Conservation (phyloP, 1,140 invertebrate species). For the Drosophila fuyamai region DNA sequence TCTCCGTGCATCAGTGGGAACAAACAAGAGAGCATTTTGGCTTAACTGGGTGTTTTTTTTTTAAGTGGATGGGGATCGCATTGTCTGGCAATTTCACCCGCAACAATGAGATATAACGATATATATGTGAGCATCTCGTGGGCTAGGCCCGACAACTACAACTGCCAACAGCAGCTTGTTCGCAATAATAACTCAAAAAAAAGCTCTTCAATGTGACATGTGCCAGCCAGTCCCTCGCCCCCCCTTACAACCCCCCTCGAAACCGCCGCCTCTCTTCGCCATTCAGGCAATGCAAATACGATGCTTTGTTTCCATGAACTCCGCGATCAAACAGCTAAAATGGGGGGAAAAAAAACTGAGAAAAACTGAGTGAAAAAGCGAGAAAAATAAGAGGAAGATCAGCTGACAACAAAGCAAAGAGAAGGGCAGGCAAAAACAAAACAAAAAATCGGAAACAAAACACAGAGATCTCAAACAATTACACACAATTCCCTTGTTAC, state of each 20-base stretch:
- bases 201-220: slow-evolving; percentile 55
- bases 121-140: slow-evolving; percentile 24
- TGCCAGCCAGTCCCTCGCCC: slow-evolving; percentile 16
- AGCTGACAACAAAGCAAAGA: slow-evolving; percentile 46
- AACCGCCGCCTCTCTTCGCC: background rate
- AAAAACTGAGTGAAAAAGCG: slow-evolving; percentile 18
- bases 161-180: slow-evolving; percentile 27
- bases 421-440: slow-evolving; percentile 40
- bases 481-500: slow-evolving; percentile 18
- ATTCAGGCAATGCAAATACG: slow-evolving; percentile 34
- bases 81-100: slow-evolving; percentile 72
- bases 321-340: slow-evolving; percentile 24
- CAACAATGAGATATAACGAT: slow-evolving; percentile 55
- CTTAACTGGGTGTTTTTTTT: slow-evolving; percentile 14
- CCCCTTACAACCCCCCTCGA: background rate
- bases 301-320: slow-evolving; percentile 50
- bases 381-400: slow-evolving; percentile 21
- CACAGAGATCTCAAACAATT: slow-evolving; percentile 35
- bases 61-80: slow-evolving; percentile 27
- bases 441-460: slow-evolving; percentile 24
- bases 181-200: slow-evolving; percentile 53
- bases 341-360: background rate
- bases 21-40: background rate
- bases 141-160: slow-evolving; percentile 42
- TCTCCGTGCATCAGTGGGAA: background rate